A percentile compares a stretch with the other conserved stretches of the same genome.
Conservation (phyloP, 1,140 invertebrate genomes). For the Lucilia cuprina region DNA sequence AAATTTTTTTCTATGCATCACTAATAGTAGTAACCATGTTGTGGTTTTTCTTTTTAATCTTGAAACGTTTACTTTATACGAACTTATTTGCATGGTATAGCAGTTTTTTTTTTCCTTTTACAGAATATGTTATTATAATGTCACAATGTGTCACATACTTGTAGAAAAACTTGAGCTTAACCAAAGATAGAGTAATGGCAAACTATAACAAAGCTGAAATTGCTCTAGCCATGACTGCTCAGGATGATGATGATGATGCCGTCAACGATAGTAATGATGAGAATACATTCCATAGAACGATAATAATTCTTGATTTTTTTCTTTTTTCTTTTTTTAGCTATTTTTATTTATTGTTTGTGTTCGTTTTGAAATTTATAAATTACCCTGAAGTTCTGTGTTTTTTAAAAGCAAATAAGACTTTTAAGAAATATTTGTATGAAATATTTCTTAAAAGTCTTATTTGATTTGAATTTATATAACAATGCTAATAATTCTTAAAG, state of each 20-base stretch:
- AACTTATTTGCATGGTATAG: neutral
- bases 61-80: too few relatives aligned
- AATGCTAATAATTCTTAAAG: too few relatives aligned
- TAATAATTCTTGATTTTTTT: slow-evolving; percentile 1
- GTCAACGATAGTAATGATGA: neutral
- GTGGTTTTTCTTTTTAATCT: too few relatives aligned
- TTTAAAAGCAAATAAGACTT: neutral
- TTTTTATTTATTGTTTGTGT: neutral
- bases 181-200: slow-evolving; percentile 4
- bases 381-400: neutral
- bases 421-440: too few relatives aligned
- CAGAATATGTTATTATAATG: slow-evolving; percentile 1
- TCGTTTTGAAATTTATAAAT: neutral
- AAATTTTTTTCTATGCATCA: neutral
- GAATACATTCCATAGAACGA: too few relatives aligned
- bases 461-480: too few relatives aligned
- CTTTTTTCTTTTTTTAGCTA: neutral
- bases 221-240: too few relatives aligned
- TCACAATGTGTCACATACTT: slow-evolving; percentile 17
- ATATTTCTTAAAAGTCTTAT: too few relatives aligned
- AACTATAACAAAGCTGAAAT: neutral
- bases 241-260: neutral
- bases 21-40: neutral
- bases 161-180: neutral
- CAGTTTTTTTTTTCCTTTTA: neutral